Evolutionary conservation across 37 sponge, comb jelly and placozoan species (phyloP).

Genomic region (Mnemiopsis leidyi): DNA sequence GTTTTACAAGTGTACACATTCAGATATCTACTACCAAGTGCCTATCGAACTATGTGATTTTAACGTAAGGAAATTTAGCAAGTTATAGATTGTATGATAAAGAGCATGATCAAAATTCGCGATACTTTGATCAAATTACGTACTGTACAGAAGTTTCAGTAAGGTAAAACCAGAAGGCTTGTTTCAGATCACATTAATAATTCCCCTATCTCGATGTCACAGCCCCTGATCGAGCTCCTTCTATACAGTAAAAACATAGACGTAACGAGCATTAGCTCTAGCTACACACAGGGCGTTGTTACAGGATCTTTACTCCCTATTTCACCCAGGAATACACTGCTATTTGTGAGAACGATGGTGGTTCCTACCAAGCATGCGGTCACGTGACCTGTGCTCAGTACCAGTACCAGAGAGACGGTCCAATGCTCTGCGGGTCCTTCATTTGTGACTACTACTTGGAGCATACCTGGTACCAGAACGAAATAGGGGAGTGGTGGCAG

Average conservation of each 20-base stretch:
- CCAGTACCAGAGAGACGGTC: not conserved
- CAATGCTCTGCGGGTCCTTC: not conserved
- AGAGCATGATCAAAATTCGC: no score
- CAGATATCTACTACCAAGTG: not conserved
- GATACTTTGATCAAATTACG: no score
- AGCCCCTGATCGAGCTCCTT: no score
- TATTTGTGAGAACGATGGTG: not conserved
- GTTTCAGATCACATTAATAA: not conserved
- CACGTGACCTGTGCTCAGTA: not conserved
- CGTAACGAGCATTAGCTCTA: no score
- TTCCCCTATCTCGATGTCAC: no score
- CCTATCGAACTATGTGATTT: not conserved
- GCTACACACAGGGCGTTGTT: no score
- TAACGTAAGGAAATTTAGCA: no score
- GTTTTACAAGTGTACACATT: not conserved
- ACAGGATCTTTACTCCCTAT: not conserved
- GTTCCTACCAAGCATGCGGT: slow-evolving; percentile 3
- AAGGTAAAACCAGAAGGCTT: no score
- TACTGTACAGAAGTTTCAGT: no score
- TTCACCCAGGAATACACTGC: not conserved
- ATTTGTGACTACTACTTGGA: not conserved
- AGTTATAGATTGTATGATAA: no score
- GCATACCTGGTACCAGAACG: not conserved
- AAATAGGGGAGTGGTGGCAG: not conserved
- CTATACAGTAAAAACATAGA: no score